Evolutionary conservation across 2,113 vertebrate species (phyloP), one percentile per base, ranked within the genome.

Genomic region (Ictidomys tridecemlineatus): DNA sequence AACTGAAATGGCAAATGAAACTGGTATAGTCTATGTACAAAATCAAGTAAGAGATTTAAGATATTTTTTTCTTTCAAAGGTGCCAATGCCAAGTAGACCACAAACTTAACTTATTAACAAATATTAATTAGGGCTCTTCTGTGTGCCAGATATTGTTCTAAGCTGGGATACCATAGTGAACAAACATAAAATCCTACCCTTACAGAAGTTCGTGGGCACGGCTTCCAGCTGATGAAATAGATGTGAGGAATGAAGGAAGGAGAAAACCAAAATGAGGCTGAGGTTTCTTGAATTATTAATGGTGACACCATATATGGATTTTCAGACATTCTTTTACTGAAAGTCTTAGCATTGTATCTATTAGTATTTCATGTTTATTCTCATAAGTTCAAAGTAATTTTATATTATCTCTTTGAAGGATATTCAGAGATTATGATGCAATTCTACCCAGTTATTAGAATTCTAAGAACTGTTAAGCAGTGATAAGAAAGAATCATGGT

Each of bases 381-480:
- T 20, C 48, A 58, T 42, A 88, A 93, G 74, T 76, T 97, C 73
- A 90, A 89, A 95, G 42, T 85, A 73, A 83, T 63, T 97, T 37
- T 82, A 85, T 88, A 4, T 65, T 58, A 30, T 86, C 70, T 39
- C 53, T 85, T 9, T 89, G 48, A 98, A 85, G 73, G 34, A 78
- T 82, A 95, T 58, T 85, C 56, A 77, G 73, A 87, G 26, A 53
- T 94, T 77, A 51, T n/a, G 32, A 20, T 82, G 73, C 87, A 93
- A 45, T 95, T 91, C 34, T 82, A 65, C 18, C 93, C 63, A 95
- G 92, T 87, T 89, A 51, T 34, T 74, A 91, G 82, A 85, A 86
- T 85, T 17, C n/a, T 85, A 69, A 82, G 12, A 84, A n/a, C 18
- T 90, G 24, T n/a, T 92, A 79, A 42, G 34, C 37, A 70, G 17